Conservation (phyloP, 2,113 vertebrate genomes). For the Cyprinus carpio region DNA sequence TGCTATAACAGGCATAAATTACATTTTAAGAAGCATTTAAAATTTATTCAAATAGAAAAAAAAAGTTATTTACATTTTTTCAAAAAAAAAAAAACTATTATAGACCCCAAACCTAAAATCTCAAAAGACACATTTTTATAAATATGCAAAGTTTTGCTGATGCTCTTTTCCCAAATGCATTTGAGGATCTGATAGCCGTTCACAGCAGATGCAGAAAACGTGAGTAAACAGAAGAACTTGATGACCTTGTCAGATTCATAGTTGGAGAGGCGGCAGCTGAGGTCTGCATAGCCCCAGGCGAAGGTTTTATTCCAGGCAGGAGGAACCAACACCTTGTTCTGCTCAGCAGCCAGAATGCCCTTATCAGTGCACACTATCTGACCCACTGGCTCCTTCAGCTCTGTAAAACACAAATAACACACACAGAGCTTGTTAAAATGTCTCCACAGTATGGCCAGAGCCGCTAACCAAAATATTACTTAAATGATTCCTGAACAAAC, state of each 20-base stretch:
- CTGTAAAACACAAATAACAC: conserved; percentile 65
- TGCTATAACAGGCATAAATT: too few relatives aligned
- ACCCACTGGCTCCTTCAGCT: conserved; percentile 94
- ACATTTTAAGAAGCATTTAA: too few relatives aligned
- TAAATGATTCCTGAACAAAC: background rate
- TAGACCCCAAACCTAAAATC: background rate
- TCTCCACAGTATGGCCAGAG: background rate
- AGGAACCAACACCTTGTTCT: conserved; percentile 93
- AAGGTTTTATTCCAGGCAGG: conserved; percentile 95
- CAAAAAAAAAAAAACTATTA: too few relatives aligned
- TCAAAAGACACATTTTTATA: background rate
- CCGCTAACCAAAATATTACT: background rate
- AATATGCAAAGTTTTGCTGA: conserved; percentile 1
- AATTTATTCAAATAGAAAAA: too few relatives aligned
- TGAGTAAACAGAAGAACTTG: background rate
- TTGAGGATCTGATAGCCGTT: background rate
- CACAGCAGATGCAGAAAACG: background rate
- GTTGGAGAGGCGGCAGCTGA: conserved; percentile 93
- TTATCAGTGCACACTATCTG: conserved; percentile 97
- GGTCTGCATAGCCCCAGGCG: conserved; percentile 96
- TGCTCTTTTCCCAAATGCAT: background rate
- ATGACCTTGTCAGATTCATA: conserved; percentile 97
- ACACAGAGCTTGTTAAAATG: background rate
- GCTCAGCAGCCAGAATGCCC: conserved; percentile 93
- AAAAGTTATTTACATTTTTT: background rate